A percentile compares a stretch with the other conserved stretches of the same genome.
phyloP scores from a whole-genome alignment of 2,113 vertebrate genomes.

The Pyrgilauda ruficollis region DNA sequence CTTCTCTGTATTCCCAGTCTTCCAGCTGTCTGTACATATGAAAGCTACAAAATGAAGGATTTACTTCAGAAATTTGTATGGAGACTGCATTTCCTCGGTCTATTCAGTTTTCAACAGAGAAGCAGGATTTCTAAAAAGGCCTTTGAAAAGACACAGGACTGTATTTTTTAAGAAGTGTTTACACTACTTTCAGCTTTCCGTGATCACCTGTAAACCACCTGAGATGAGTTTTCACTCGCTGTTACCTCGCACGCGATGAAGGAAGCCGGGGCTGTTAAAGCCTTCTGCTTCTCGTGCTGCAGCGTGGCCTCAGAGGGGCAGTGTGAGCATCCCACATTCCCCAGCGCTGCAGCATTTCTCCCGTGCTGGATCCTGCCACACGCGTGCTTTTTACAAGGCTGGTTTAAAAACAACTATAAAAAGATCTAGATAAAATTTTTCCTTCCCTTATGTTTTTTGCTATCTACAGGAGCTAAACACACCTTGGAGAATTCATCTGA shows the following conservation, averaged over 20 bases:
- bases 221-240: background rate
- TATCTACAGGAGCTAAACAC: background rate
- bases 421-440: background rate
- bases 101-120: background rate
- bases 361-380: accelerated
- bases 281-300: accelerated
- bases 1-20: background rate
- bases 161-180: background rate
- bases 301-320: slow-evolving; percentile 3
- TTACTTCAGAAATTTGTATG: background rate
- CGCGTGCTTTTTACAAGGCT: background rate
- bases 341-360: background rate
- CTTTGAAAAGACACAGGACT: background rate
- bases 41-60: background rate
- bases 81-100: background rate
- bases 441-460: background rate
- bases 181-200: background rate
- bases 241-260: background rate
- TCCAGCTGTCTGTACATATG: too few relatives aligned
- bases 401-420: background rate
- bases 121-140: background rate
- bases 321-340: background rate
- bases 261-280: background rate
- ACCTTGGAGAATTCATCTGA: background rate
- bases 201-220: background rate